A percentile compares a stretch with the other conserved stretches of the same genome.
Conservation (phyloP, 2,888 invertebrate species). For the Sussaba pulchella region DNA sequence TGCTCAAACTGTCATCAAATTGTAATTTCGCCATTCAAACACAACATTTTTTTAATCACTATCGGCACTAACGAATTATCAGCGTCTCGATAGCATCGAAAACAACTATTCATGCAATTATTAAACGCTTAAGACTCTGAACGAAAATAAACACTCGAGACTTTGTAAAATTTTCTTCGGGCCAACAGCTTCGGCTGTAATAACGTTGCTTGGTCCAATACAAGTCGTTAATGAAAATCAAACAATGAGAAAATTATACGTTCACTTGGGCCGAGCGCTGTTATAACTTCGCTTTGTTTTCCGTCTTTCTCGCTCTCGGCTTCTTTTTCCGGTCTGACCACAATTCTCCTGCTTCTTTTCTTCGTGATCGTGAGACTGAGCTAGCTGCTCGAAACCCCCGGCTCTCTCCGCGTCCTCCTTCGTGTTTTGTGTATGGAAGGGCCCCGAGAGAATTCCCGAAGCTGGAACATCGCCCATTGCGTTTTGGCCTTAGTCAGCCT, state of each 20-base stretch:
- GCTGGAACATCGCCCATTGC: slow-evolving; percentile 70
- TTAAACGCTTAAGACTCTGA: not conserved
- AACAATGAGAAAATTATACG: slow-evolving; percentile 83
- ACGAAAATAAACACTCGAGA: slow-evolving; percentile 71
- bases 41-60: too few relatives aligned
- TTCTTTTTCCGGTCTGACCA: slow-evolving; percentile 39
- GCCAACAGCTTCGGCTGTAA: slow-evolving; percentile 26
- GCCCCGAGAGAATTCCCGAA: slow-evolving; percentile 55
- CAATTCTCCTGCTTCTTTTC: slow-evolving; percentile 57
- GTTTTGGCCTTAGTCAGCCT: slow-evolving; percentile 80
- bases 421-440: not conserved
- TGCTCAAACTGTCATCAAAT: too few relatives aligned
- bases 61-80: too few relatives aligned
- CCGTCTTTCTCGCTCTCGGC: slow-evolving; percentile 70
- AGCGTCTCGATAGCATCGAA: too few relatives aligned
- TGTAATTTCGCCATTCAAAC: too few relatives aligned
- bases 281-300: slow-evolving; percentile 53
- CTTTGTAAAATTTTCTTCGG: slow-evolving; percentile 39
- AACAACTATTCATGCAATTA: too few relatives aligned
- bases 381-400: slow-evolving; percentile 7
- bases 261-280: slow-evolving; percentile 76
- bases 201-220: slow-evolving; percentile 62
- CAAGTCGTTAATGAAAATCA: slow-evolving; percentile 84
- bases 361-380: slow-evolving; percentile 34
- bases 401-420: not conserved